These are phyloP conservation scores for Brenthis hecate DNA, from an alignment of 2,888 invertebrate species.

Conservation along the genomic window DNA sequence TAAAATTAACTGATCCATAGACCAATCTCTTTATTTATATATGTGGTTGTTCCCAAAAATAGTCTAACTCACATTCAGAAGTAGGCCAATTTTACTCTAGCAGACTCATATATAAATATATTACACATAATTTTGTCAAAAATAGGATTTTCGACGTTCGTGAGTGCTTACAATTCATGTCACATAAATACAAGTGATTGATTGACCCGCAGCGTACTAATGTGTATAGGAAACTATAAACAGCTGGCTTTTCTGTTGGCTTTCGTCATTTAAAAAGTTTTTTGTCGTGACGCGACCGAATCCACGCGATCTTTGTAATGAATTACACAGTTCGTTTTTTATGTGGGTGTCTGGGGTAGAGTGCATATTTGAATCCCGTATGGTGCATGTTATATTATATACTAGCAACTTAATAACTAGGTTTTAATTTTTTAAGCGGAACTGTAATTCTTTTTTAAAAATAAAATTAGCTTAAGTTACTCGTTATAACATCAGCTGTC, in stretches of 20 bases:
- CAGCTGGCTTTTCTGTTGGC: constrained; percentile 67
- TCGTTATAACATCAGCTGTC: no score
- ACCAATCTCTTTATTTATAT: no score
- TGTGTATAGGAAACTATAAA: constrained; percentile 75
- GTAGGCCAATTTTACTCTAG: no score
- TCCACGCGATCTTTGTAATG: constrained; percentile 14
- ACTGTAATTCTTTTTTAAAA: no score
- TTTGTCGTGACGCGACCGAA: constrained; percentile 25
- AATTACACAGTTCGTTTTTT: constrained; percentile 6
- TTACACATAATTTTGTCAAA: constrained; percentile 1
- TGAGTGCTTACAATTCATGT: constrained; percentile 61
- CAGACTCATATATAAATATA: neutral
- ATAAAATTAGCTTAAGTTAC: no score
- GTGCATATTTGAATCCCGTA: no score
- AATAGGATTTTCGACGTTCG: constrained; percentile 55
- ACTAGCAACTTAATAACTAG: neutral
- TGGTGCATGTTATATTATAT: neutral
- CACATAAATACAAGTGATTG: constrained; percentile 79
- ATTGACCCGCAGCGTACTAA: constrained; percentile 77
- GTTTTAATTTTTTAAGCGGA: no score
- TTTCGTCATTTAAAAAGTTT: constrained; percentile 44
- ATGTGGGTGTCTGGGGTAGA: neutral
- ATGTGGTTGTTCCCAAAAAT: no score
- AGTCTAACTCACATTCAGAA: no score
- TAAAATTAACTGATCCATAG: no score